Base-by-base conservation (phyloP, 2,888 invertebrate genomes). In the Phania funesta region DNA sequence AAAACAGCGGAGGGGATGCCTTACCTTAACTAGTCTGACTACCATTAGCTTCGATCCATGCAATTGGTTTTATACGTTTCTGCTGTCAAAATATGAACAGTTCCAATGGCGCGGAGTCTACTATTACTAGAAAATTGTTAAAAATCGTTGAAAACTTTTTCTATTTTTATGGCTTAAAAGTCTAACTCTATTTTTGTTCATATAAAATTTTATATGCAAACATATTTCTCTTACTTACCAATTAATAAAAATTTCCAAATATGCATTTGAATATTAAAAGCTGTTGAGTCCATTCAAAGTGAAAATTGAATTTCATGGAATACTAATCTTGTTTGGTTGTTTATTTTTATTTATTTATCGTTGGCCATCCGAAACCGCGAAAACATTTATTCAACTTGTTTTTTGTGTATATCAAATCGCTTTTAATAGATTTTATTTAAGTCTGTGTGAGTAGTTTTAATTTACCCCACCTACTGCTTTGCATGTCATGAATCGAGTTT, bases 231-330 rank as follows among this genome's bases (percentile, higher is more conserved):
- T 11, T 85, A 89, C 89, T 89, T 86, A 89, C 89, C 89, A 89
- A 89, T 89, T 87, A 89, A 87, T 85, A 89, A 87, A 88, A 89
- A 86, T 89, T 89, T 89, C 89, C 89, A 89, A 89, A 89, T 88
- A 89, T 88, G 90, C 89, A 89, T 89, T 89, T 89, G 89, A 86
- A 89, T 87, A 86, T 86, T 85, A 86, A 89, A 86, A 86, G 86
- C 88, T 86, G 87, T 85, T 86, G 90, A 88, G 87, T 89, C 89
- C 89, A 89, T 89, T 89, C 90, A 89, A 89, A 87, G 71, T 67
- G 80, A 75, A 84, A 83, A 80, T 78, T 50, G 70, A 78, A 74
- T 82, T 82, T 74, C 74, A 74, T 82, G 77, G 70, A 78, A 78
- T 52, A 74, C 35, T 74, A 73, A 56, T 74, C 20, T 48, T 48